These are phyloP conservation scores for Thamnaconus septentrionalis DNA, from an alignment of 2,113 vertebrate genomes.

Conservation along the genomic window DNA sequence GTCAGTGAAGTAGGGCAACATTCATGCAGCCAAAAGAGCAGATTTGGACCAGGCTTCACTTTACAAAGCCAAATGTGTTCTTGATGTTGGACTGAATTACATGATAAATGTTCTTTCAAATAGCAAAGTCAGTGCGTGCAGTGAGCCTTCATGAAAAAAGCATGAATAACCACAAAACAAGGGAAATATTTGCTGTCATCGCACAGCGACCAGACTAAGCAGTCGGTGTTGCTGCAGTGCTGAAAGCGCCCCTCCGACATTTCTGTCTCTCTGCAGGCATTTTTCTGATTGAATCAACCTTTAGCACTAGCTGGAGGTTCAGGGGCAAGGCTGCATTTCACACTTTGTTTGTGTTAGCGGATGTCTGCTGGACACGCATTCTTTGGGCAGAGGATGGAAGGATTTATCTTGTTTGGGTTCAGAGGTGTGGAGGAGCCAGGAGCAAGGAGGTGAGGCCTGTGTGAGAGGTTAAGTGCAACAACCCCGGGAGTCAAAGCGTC, in stretches of 20 bases:
- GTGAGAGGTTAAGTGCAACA: slow-evolving; percentile 49
- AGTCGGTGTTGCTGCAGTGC: slow-evolving; percentile 1
- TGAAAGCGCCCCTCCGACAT: slow-evolving; percentile 11
- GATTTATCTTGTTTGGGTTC: slow-evolving; percentile 51
- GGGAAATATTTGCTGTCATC: no score
- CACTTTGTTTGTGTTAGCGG: background rate
- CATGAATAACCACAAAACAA: no score
- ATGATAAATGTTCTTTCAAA: no score
- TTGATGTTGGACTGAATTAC: no score
- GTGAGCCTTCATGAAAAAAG: no score
- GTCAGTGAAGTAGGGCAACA: slow-evolving; percentile 18
- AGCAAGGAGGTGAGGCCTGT: slow-evolving; percentile 46
- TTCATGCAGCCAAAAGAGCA: slow-evolving; percentile 14
- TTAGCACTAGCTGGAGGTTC: slow-evolving; percentile 10
- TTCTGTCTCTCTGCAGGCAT: slow-evolving; percentile 15
- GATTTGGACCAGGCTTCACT: background rate
- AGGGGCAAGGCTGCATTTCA: background rate
- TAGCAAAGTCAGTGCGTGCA: no score
- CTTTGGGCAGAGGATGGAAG: slow-evolving; percentile 9
- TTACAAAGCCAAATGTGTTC: no score
- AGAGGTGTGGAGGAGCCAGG: slow-evolving; percentile 34
- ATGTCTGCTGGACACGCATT: slow-evolving; percentile 12
- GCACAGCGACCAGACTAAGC: slow-evolving; percentile 25
- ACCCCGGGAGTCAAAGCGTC: slow-evolving; percentile 35
- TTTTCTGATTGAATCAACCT: slow-evolving; percentile 13